These are phyloP conservation scores for Amphipyra berbera DNA, from an alignment of 2,888 invertebrate species.

Conservation along the genomic window DNA sequence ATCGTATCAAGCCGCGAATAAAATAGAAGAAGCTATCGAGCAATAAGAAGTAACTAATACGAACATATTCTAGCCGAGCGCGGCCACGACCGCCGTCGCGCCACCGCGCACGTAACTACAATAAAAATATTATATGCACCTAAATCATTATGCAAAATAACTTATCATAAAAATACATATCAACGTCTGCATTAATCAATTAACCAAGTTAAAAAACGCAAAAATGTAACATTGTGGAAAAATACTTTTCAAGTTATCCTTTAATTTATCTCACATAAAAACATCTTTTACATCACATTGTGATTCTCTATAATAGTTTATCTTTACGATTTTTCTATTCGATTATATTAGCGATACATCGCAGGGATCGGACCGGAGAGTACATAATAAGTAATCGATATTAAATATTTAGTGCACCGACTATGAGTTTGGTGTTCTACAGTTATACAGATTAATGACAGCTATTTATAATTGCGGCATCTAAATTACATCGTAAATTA, in stretches of 20 bases:
- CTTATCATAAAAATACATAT: slow-evolving; percentile 79
- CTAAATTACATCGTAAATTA: slow-evolving; percentile 66
- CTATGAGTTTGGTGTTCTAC: slow-evolving; percentile 64
- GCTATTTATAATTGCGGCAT: slow-evolving; percentile 65
- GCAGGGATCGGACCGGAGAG: slow-evolving; percentile 65
- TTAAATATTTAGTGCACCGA: slow-evolving; percentile 64
- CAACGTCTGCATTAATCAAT: slow-evolving; percentile 75
- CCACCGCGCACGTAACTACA: slow-evolving; percentile 60
- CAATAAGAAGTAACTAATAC: slow-evolving; percentile 65
- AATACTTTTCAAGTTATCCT: slow-evolving; percentile 87
- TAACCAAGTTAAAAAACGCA: slow-evolving; percentile 85
- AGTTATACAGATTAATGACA: slow-evolving; percentile 62
- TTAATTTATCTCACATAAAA: slow-evolving; percentile 86
- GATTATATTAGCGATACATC: slow-evolving; percentile 66
- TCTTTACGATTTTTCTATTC: slow-evolving; percentile 72
- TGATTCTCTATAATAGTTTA: slow-evolving; percentile 82
- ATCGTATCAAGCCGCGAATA: slow-evolving; percentile 68
- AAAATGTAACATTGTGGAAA: slow-evolving; percentile 86
- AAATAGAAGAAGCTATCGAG: slow-evolving; percentile 71
- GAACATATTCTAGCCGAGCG: slow-evolving; percentile 44
- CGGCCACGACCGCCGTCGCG: slow-evolving; percentile 33
- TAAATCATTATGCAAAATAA: slow-evolving; percentile 81
- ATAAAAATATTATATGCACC: slow-evolving; percentile 71
- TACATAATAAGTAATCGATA: slow-evolving; percentile 64
- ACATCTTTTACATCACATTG: slow-evolving; percentile 88